phyloP scores from a whole-genome alignment of 1,140 invertebrate genomes.

The Drosophila serrata region DNA sequence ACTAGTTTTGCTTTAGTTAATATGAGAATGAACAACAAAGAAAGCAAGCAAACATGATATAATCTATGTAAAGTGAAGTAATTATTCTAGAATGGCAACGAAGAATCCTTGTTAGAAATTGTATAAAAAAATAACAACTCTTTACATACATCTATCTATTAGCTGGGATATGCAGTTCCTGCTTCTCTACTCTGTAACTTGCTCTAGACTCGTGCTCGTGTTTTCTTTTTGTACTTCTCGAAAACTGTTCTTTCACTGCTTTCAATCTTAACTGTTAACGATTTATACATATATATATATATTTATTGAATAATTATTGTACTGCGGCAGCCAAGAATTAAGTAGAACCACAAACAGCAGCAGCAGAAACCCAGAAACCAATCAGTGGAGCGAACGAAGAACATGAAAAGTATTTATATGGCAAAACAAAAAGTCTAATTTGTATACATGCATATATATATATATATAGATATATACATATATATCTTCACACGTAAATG shows the following conservation, averaged over 20 bases:
- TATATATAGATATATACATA: conserved; percentile 13
- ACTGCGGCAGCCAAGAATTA: conserved; percentile 17
- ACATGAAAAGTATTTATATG: conserved; percentile 66
- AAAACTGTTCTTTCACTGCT: conserved; percentile 71
- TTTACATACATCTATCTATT: conserved; percentile 63
- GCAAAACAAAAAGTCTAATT: conserved; percentile 63
- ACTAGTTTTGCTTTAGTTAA: conserved; percentile 78
- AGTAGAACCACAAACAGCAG: conserved; percentile 17
- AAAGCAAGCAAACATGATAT: conserved; percentile 21
- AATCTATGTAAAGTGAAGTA: conserved; percentile 40
- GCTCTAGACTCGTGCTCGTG: conserved; percentile 40
- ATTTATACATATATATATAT: conserved; percentile 32
- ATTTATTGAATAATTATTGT: conserved; percentile 67
- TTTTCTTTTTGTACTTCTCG: conserved; percentile 61
- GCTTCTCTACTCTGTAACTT: conserved; percentile 53
- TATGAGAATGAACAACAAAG: neutral
- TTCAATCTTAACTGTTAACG: conserved; percentile 69
- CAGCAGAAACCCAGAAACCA: conserved; percentile 34
- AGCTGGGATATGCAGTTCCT: conserved; percentile 50
- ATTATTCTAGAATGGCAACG: conserved; percentile 78
- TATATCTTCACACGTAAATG: conserved; percentile 13
- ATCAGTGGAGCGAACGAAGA: conserved; percentile 25
- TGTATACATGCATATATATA: conserved; percentile 45
- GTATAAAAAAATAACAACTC: conserved; percentile 29
- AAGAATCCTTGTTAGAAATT: conserved; percentile 66